These are phyloP conservation scores for Palythoa grandiflora DNA, from an alignment of 92 coral and sea anemone genomes.

Conservation along the genomic window DNA sequence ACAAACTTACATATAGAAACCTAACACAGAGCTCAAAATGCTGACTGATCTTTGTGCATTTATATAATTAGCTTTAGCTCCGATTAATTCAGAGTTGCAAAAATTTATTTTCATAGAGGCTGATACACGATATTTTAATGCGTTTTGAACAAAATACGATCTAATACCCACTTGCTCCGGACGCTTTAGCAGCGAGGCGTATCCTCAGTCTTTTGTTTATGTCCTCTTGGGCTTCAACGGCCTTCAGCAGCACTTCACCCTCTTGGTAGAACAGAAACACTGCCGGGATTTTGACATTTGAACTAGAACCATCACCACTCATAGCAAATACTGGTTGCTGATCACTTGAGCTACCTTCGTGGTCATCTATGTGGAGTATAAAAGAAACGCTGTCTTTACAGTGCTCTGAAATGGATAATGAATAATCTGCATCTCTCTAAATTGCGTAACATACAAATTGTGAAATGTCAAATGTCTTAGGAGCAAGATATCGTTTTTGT, in stretches of 20 bases:
- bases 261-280: constrained; percentile 92
- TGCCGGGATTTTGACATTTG: constrained; percentile 94
- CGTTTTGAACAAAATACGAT: background rate
- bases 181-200: constrained; percentile 92
- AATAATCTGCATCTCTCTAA: no score
- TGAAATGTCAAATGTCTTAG: no score
- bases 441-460: no score
- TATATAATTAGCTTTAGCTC: no score
- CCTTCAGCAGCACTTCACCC: constrained; percentile 84
- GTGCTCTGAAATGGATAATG: no score
- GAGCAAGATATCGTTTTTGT: no score
- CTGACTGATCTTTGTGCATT: no score
- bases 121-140: background rate
- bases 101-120: background rate
- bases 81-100: no score
- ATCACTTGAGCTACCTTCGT: constrained; percentile 98
- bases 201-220: constrained; percentile 71
- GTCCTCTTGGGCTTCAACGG: constrained; percentile 76
- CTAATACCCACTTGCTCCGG: constrained; percentile 66
- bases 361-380: constrained; percentile 69
- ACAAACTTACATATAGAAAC: background rate
- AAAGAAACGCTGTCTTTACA: no score
- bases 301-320: constrained; percentile 94
- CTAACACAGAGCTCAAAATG: background rate
- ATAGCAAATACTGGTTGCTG: constrained; percentile 97